phyloP scores from a whole-genome alignment of 1,140 invertebrate genomes.

The Drosophila truncata region DNA sequence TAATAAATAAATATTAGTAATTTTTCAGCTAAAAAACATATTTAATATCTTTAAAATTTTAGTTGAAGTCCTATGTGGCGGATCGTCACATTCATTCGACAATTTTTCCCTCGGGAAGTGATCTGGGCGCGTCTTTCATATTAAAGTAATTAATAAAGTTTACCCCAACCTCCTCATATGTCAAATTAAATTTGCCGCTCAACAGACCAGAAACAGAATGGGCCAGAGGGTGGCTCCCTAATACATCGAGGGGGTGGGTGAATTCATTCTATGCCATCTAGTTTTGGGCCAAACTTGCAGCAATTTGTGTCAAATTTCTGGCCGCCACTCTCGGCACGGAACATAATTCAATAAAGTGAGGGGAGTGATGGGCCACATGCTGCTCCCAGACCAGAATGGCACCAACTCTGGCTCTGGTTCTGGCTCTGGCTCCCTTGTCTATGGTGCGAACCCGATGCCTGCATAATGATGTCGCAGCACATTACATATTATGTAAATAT shows the following conservation, averaged over 20 bases:
- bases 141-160: slow-evolving; percentile 49
- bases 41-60: neutral
- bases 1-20: no score
- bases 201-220: slow-evolving; percentile 12
- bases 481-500: slow-evolving; percentile 84
- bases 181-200: slow-evolving; percentile 44
- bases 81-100: neutral
- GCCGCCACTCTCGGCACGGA: slow-evolving; percentile 52
- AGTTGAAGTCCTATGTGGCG: neutral
- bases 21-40: neutral
- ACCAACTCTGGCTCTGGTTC: neutral
- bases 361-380: slow-evolving; percentile 42
- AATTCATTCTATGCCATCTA: slow-evolving; percentile 45
- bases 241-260: neutral
- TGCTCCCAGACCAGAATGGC: slow-evolving; percentile 5
- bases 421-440: neutral
- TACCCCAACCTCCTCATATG: slow-evolving; percentile 27
- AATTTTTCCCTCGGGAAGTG: neutral
- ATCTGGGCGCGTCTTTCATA: slow-evolving; percentile 2
- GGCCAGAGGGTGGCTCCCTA: neutral
- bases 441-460: slow-evolving; percentile 26
- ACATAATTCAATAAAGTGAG: slow-evolving; percentile 76
- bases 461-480: slow-evolving; percentile 83
- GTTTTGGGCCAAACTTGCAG: slow-evolving; percentile 55
- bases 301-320: slow-evolving; percentile 74